phyloP scores from a whole-genome alignment of 2,797 vertebrate genomes.

The Notamacropus eugenii region DNA sequence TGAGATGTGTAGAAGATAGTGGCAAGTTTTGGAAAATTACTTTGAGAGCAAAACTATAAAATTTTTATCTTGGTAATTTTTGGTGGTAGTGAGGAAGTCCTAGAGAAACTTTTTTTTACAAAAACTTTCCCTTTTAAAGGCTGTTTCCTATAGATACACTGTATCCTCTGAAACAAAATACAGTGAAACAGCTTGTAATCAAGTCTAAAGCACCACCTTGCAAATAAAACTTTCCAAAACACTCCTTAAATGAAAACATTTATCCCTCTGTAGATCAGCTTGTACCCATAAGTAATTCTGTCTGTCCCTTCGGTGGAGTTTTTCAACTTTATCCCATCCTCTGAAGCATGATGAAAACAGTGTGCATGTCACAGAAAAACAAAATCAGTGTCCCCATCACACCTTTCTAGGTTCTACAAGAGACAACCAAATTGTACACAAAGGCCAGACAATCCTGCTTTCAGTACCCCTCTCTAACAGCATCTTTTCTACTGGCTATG shows the following conservation, averaged over 20 bases:
- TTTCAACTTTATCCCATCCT: neutral
- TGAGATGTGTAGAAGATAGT: neutral
- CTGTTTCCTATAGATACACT: neutral
- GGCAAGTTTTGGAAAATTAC: neutral
- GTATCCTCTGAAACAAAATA: neutral
- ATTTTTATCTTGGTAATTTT: neutral
- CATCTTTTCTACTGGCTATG: neutral
- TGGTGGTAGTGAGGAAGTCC: too few relatives aligned
- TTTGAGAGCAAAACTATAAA: neutral
- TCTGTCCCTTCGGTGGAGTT: neutral
- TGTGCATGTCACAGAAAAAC: neutral
- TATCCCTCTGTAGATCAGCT: neutral
- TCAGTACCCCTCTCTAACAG: constrained; percentile 13
- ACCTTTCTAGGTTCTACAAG: neutral
- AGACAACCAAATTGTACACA: neutral
- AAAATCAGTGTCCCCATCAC: neutral
- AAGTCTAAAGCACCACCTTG: neutral
- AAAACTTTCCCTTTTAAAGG: constrained; percentile 3
- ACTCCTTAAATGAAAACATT: neutral
- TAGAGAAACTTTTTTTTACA: neutral
- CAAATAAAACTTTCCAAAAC: neutral
- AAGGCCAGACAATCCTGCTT: neutral
- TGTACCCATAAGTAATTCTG: neutral
- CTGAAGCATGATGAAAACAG: neutral
- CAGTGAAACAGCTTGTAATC: neutral